Evolutionary conservation across 2,888 invertebrate species (phyloP), one percentile per base, ranked within the genome.

Genomic region (Apotomis turbidana): DNA sequence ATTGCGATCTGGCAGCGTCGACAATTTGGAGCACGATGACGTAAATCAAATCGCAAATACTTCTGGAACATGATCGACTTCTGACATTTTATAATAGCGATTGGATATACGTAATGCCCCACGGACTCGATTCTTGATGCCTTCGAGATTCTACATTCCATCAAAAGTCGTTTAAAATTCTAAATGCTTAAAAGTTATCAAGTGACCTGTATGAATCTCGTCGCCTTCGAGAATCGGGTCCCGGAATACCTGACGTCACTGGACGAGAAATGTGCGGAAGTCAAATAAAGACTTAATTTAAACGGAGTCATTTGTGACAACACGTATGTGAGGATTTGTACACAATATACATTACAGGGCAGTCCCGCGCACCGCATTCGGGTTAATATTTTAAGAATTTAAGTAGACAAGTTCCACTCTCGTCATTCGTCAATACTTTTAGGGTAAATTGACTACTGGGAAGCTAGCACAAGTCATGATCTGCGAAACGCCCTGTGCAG

Each of bases 291-390:
- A 49, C 60, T 61, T 51, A 51, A 52, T 60, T 44, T 41, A 55
- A 71, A 55, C 46, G 54, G 13, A 59, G 59, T 64, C 52, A 59
- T 64, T 71, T 61, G 71, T 61, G 66, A 67, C 61, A 61, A 61
- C 49, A 67, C 60, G 49, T 61, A 67, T 38, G 38, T 61, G 64
- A 60, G 69, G 49, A 70, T 70, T 64, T 70, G 63, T 70, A 70
- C 60, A 67, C 49, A 55, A 60, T 71, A 67, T 67, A 66, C 64
- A 71, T 38, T 54, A 70, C 58, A 36, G 58, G 64, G 54, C 63
- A 54, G 15, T 64, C 41, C 38, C 62, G 52, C 63, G 52, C 51
- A 41, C 36, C 38, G 9, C 49, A 62, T 13, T 41, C 63, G 13
- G 38, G 13, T 63, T 8, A 49, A 63, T 61, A 64, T 51, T 54